phyloP scores from a whole-genome alignment of 2,113 vertebrate genomes.

The Limanda limanda region DNA sequence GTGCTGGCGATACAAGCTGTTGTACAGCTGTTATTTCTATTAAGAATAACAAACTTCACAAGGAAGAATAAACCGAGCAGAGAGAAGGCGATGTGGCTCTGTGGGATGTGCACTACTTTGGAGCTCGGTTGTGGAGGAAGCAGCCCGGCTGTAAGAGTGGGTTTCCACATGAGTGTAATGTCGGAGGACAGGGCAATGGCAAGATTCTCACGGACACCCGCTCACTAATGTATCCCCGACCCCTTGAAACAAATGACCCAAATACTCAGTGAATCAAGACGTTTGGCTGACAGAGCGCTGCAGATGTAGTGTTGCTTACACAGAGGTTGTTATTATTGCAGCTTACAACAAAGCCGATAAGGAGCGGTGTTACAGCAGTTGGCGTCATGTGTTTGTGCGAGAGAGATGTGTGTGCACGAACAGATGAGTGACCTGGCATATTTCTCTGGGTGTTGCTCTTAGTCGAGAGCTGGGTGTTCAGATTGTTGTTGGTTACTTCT shows the following conservation, averaged over 20 bases:
- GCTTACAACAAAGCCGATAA: slow-evolving; percentile 35
- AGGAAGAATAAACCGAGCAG: not conserved
- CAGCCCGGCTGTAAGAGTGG: slow-evolving; percentile 63
- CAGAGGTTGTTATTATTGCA: slow-evolving; percentile 47
- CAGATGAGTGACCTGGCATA: not conserved
- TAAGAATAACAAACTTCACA: not conserved
- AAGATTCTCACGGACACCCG: slow-evolving; percentile 68
- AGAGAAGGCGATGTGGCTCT: slow-evolving; percentile 2
- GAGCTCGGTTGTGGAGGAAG: slow-evolving; percentile 41
- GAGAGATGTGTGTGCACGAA: slow-evolving; percentile 17
- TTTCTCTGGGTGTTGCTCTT: slow-evolving; percentile 11
- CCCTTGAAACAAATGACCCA: slow-evolving; percentile 73
- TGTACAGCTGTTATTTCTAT: not conserved
- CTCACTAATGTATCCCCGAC: slow-evolving; percentile 71
- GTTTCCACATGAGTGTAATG: slow-evolving; percentile 63
- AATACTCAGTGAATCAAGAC: slow-evolving; percentile 67
- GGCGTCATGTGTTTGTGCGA: slow-evolving; percentile 26
- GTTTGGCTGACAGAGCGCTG: slow-evolving; percentile 47
- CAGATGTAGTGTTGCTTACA: slow-evolving; percentile 56
- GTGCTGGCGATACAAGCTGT: not conserved
- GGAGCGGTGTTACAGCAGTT: slow-evolving; percentile 22
- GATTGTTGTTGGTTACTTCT: not conserved
- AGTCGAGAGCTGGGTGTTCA: slow-evolving; percentile 8
- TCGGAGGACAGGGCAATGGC: slow-evolving; percentile 60
- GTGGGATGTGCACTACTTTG: slow-evolving; percentile 44